These are phyloP conservation scores for Amphimedon queenslandica DNA, from an alignment of 37 sponge, comb jelly and placozoan species.

Conservation along the genomic window DNA sequence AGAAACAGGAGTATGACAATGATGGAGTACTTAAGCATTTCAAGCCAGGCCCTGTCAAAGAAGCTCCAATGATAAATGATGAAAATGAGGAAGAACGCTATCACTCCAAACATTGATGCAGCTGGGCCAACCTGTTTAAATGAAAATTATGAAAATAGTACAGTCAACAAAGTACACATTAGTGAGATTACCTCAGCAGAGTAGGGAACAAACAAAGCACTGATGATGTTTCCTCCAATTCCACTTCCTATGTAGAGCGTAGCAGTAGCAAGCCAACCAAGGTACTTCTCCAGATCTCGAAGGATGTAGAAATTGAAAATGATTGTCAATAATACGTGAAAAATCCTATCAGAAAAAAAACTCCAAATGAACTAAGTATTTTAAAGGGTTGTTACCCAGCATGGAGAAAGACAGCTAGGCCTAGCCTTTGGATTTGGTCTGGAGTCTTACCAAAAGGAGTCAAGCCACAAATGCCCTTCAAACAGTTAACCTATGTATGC, in stretches of 20 bases:
- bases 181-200: conserved; percentile 58
- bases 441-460: conserved; percentile 63
- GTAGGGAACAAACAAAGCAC: conserved; percentile 63
- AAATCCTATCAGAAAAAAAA: conserved; percentile 14
- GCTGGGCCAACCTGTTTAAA: conserved; percentile 79
- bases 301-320: conserved; percentile 31
- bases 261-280: conserved; percentile 55
- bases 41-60: conserved; percentile 35
- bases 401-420: conserved; percentile 74
- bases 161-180: no score
- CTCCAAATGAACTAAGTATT: neutral
- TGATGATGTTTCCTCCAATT: conserved; percentile 64
- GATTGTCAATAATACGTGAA: conserved; percentile 28
- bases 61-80: conserved; percentile 63
- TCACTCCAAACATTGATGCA: conserved; percentile 65
- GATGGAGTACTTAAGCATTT: conserved; percentile 46
- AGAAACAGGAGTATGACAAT: conserved; percentile 45
- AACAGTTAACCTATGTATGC: conserved; percentile 74
- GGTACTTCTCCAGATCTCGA: conserved; percentile 56
- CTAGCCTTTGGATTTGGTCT: conserved; percentile 87
- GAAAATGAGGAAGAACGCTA: conserved; percentile 79
- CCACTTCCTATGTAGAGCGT: conserved; percentile 64
- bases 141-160: neutral
- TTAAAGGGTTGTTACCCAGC: conserved; percentile 41
- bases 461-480: conserved; percentile 82